Evolutionary conservation across 2,113 vertebrate species (phyloP).

Genomic region (Caretta caretta): DNA sequence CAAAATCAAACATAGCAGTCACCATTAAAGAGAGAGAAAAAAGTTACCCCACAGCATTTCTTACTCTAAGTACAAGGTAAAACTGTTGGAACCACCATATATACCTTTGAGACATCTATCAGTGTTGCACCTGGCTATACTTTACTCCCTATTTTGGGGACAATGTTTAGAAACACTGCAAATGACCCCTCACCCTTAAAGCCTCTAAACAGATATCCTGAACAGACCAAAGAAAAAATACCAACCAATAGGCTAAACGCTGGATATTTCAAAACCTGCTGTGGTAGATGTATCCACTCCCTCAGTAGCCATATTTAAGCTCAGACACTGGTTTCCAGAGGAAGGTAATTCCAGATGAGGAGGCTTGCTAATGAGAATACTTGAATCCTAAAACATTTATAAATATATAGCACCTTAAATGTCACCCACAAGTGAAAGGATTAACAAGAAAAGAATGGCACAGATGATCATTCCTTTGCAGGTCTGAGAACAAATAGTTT

Average conservation of each 20-base stretch:
- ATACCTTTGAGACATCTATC: not conserved
- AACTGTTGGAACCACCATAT: not conserved
- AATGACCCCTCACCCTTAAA: not conserved
- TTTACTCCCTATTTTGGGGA: accelerated
- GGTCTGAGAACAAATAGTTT: not conserved
- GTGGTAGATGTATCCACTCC: not conserved
- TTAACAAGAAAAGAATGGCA: not conserved
- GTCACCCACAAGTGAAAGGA: not conserved
- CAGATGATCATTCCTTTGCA: not conserved
- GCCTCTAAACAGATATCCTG: not conserved
- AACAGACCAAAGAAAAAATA: not conserved
- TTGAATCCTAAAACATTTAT: not conserved
- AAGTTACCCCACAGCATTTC: not conserved
- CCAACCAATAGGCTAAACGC: not conserved
- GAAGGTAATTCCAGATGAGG: not conserved
- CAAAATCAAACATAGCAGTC: not conserved
- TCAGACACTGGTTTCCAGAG: not conserved
- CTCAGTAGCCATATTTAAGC: not conserved
- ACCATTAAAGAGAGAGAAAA: not conserved
- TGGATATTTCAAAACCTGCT: not conserved
- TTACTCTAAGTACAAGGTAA: not conserved
- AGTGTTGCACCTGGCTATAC: not conserved
- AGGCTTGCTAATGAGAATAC: not conserved
- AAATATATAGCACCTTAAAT: not conserved
- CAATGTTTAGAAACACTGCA: not conserved